Conservation (phyloP, 2,888 invertebrate genomes). For the Myathropa florea region DNA sequence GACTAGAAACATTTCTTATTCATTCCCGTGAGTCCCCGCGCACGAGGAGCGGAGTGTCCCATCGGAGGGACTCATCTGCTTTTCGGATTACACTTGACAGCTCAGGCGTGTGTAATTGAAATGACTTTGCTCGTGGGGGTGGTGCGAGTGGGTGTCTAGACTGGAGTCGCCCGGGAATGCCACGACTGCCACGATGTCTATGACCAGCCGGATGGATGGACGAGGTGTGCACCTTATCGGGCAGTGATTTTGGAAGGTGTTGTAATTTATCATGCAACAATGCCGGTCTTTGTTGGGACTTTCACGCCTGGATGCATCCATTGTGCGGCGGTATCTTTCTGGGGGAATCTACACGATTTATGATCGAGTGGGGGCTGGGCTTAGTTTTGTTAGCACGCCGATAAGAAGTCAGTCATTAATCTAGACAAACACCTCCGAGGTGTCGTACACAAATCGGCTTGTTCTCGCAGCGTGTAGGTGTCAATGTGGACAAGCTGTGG, state of each 20-base stretch:
- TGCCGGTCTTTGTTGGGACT: conserved; percentile 19
- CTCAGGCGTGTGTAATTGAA: conserved; percentile 42
- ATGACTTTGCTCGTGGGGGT: conserved; percentile 52
- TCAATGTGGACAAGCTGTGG: neutral
- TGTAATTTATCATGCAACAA: conserved; percentile 61
- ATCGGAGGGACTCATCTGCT: conserved; percentile 20
- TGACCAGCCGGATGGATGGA: conserved; percentile 27
- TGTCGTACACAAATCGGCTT: neutral
- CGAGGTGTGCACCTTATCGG: conserved; percentile 40
- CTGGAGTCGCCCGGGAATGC: conserved; percentile 27
- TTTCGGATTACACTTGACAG: neutral
- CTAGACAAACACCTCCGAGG: neutral
- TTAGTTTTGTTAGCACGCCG: neutral
- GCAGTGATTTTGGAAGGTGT: conserved; percentile 43
- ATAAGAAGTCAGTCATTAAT: neutral
- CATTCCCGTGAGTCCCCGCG: conserved; percentile 16
- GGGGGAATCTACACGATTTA: neutral
- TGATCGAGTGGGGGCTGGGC: neutral
- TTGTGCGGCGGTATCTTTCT: neutral
- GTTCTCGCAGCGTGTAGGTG: neutral
- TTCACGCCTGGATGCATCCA: neutral
- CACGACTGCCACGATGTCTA: neutral
- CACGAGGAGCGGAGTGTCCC: neutral
- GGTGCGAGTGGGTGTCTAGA: conserved; percentile 57
- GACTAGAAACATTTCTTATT: conserved; percentile 20